Evolutionary conservation across 2,888 invertebrate genomes (phyloP).

Genomic region (Malacosoma neustria): DNA sequence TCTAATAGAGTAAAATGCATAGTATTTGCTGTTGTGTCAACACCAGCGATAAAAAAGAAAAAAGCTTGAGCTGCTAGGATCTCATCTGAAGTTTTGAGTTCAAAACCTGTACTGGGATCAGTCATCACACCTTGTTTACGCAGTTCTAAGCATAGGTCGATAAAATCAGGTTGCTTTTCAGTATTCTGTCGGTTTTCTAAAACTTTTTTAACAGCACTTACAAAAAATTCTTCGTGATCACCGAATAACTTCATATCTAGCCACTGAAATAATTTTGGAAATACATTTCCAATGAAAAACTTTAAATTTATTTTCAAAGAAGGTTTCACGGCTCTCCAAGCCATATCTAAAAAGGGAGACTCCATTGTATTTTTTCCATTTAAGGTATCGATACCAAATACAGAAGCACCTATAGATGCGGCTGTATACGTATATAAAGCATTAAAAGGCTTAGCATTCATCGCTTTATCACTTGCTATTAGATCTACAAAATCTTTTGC

Average conservation of each 20-base stretch:
- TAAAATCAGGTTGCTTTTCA: constrained; percentile 34
- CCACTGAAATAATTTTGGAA: constrained; percentile 26
- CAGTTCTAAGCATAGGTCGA: constrained; percentile 41
- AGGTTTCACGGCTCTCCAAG: constrained; percentile 27
- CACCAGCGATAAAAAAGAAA: constrained; percentile 59
- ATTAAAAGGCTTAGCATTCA: constrained; percentile 29
- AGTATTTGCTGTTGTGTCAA: constrained; percentile 50
- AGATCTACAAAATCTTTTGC: constrained; percentile 36
- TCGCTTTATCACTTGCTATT: constrained; percentile 22
- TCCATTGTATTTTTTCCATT: constrained; percentile 39
- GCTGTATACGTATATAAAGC: constrained; percentile 39
- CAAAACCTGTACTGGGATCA: constrained; percentile 32
- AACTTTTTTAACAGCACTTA: constrained; percentile 37
- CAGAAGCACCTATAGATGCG: constrained; percentile 43
- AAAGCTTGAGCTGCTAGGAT: constrained; percentile 55
- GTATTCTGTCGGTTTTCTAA: constrained; percentile 26
- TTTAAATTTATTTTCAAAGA: constrained; percentile 19
- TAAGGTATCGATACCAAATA: constrained; percentile 52
- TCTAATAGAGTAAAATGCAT: constrained; percentile 47
- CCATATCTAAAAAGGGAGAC: constrained; percentile 42
- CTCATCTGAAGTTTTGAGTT: constrained; percentile 37
- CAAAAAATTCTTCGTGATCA: constrained; percentile 38
- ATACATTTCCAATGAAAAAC: constrained; percentile 20
- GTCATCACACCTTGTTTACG: constrained; percentile 35
- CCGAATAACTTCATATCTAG: constrained; percentile 35